Base-by-base conservation (phyloP, 2,797 vertebrate genomes). In the Prunella strophiata region DNA sequence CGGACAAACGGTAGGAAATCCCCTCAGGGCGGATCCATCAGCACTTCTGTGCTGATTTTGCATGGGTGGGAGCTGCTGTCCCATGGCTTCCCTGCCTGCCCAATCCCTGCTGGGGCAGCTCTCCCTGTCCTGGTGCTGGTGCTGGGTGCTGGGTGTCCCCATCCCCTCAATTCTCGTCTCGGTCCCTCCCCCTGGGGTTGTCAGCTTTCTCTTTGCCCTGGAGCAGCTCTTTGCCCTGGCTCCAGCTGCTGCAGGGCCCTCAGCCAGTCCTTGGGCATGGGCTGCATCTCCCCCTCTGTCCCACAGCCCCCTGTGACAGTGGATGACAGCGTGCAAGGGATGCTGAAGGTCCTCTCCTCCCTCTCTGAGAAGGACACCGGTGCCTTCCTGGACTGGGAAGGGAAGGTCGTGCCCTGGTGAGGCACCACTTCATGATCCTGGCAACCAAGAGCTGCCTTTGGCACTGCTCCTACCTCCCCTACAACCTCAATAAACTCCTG, bases 1-100 rank as follows among this genome's bases (percentile, higher is more conserved):
- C 10, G 55, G 45, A 30, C 0, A 7, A 1, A 6, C 0, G 66
- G 85, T 91, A 94, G 26, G 43, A 20, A 10, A 61, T 59, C 25
- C 16, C 5, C 15, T 9, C 2, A 2, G 1, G 4, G 18, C 0
- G 0, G 36, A 20, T 47, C 32, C 34, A 25, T 45, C 32, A 18
- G 32, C n/a, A 21, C 22, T 58, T 16, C n/a, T 3, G 25, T 9
- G 52, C 29, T 20, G 42, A 12, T 34, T 66, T 65, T 13, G 17
- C 21, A 16, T 1, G 3, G 19, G 17, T 42, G 19, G 20, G 30
- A 45, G 4, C 8, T 75, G 43, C 47, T 72, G 36, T 29, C 22
- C 23, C 30, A 26, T 5, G 4, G 42, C 7, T 29, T 48, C 48
- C 40, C 61, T 22, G 26, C 47, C 47, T 50, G 65, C n/a, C 45